Conservation (phyloP, 2,888 invertebrate species). For the Mechanitis messenoides region DNA sequence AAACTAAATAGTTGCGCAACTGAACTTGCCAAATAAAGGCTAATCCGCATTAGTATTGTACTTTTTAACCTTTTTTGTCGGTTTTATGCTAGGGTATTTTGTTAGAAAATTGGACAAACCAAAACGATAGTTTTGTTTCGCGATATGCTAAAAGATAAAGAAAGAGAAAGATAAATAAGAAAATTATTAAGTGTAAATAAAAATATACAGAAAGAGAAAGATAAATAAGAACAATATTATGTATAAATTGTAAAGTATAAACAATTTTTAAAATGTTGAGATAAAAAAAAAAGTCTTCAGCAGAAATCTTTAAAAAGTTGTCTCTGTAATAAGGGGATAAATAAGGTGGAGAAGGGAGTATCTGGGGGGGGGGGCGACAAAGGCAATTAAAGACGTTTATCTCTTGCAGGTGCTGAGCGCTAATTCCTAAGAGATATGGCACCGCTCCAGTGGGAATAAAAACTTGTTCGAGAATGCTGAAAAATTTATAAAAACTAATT, state of each 20-base stretch:
- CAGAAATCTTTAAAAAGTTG: not conserved
- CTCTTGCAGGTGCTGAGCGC: conserved; percentile 59
- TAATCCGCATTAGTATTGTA: not conserved
- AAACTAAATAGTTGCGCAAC: conserved; percentile 3
- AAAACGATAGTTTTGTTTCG: too few relatives aligned
- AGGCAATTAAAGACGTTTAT: conserved; percentile 68
- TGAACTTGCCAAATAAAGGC: not conserved
- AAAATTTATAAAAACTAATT: conserved; percentile 19
- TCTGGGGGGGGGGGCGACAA: conserved; percentile 30
- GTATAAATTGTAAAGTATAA: too few relatives aligned
- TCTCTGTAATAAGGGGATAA: not conserved
- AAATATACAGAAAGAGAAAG: too few relatives aligned
- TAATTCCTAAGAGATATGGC: conserved; percentile 54
- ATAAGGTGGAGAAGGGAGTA: not conserved
- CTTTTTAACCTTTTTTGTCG: not conserved
- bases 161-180: too few relatives aligned
- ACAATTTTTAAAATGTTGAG: too few relatives aligned
- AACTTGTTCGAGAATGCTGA: conserved; percentile 16
- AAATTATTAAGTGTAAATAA: too few relatives aligned
- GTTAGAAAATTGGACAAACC: too few relatives aligned
- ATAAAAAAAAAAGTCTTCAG: not conserved
- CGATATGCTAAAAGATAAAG: too few relatives aligned
- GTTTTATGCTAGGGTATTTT: too few relatives aligned
- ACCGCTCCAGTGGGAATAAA: conserved; percentile 26
- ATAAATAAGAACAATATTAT: too few relatives aligned